Conservation (phyloP, 2,113 vertebrate species). For the Pipra filicauda region DNA sequence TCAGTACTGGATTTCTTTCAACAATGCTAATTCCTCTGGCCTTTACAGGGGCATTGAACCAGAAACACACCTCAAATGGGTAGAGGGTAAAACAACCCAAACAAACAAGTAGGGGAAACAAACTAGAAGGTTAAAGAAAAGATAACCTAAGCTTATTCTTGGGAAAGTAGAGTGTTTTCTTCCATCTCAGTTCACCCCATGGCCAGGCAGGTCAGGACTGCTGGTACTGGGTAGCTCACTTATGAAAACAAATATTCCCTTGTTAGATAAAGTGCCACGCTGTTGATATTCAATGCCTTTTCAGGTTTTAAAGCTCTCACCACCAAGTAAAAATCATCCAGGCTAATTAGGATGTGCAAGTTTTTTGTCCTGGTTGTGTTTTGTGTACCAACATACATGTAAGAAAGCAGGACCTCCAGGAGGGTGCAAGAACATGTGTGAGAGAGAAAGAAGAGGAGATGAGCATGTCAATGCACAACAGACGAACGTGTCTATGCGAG, state of each 20-base stretch:
- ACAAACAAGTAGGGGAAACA: constrained; percentile 76
- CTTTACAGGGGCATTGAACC: constrained; percentile 74
- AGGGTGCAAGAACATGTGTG: background rate
- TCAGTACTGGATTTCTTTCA: constrained; percentile 56
- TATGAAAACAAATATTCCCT: constrained; percentile 71
- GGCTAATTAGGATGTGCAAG: background rate
- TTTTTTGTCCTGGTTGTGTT: background rate
- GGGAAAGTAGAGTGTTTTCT: constrained; percentile 54
- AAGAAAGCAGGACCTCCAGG: constrained; percentile 10
- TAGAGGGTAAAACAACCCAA: constrained; percentile 72
- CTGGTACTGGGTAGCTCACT: constrained; percentile 44
- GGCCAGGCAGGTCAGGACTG: constrained; percentile 50
- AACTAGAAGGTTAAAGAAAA: constrained; percentile 66
- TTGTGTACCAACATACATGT: background rate
- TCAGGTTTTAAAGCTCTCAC: constrained; percentile 33
- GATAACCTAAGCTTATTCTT: constrained; percentile 50
- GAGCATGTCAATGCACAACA: background rate
- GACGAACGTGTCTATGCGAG: background rate
- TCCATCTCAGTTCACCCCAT: constrained; percentile 59
- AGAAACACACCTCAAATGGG: constrained; percentile 70
- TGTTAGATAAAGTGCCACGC: constrained; percentile 52
- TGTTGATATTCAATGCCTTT: constrained; percentile 57
- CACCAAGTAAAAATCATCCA: background rate
- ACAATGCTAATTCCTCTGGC: constrained; percentile 50
- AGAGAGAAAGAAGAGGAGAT: background rate